Conservation (phyloP, 2,797 vertebrate genomes). For the Coracias cyanogaster region DNA sequence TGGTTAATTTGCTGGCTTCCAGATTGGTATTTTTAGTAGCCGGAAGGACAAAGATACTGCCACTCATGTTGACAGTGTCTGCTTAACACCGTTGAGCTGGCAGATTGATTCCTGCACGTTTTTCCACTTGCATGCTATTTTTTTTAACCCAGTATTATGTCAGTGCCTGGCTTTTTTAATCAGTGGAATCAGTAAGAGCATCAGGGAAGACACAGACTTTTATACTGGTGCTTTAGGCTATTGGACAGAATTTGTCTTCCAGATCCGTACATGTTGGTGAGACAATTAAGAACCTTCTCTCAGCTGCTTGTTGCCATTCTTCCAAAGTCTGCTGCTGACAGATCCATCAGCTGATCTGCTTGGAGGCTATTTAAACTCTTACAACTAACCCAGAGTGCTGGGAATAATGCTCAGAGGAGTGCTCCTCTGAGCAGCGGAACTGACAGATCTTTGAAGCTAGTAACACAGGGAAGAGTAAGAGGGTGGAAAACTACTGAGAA, state of each 20-base stretch:
- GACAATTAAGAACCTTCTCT: not conserved
- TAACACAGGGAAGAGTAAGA: not conserved
- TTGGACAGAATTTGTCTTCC: slow-evolving; percentile 13
- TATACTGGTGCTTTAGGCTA: not conserved
- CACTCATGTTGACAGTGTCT: not conserved
- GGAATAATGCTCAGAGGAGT: not conserved
- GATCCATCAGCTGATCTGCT: slow-evolving; percentile 5
- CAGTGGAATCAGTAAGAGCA: not conserved
- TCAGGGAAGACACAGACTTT: not conserved
- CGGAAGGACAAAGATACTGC: not conserved
- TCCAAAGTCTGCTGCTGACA: not conserved
- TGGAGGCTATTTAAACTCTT: not conserved
- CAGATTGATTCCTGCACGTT: not conserved
- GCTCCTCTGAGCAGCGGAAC: not conserved
- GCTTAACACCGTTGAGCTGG: not conserved
- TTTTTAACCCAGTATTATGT: not conserved
- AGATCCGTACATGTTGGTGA: not conserved
- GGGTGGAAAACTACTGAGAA: not conserved
- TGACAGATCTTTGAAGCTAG: slow-evolving; percentile 7
- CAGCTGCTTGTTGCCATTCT: slow-evolving; percentile 21
- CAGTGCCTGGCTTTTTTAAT: not conserved
- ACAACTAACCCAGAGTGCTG: not conserved
- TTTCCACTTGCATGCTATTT: not conserved
- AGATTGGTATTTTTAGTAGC: not conserved
- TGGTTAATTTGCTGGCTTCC: not conserved